Percentiles rank a stretch among this genome's conserved stretches.
phyloP scores from a whole-genome alignment of 2,113 vertebrate genomes.

The Ceratotherium simum region DNA sequence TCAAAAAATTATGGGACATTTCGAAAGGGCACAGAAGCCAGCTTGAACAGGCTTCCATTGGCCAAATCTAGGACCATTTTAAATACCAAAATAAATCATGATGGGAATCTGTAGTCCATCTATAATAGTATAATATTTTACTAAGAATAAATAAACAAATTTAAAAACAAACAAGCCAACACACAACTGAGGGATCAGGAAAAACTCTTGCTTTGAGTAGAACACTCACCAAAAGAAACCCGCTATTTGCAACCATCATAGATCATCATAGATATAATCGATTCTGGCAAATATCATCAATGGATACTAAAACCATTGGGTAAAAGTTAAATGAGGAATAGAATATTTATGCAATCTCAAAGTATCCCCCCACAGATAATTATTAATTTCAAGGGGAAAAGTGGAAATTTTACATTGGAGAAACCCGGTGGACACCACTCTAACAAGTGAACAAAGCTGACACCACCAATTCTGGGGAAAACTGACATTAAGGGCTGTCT shows the following conservation, averaged over 20 bases:
- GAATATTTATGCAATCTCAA: not conserved
- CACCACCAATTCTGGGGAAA: not conserved
- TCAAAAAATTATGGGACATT: not conserved
- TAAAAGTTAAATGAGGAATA: not conserved
- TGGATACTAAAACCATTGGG: not conserved
- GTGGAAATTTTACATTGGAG: not conserved
- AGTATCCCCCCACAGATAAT: not conserved
- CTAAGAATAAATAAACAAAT: not conserved
- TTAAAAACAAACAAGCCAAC: not conserved
- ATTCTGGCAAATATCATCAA: not conserved
- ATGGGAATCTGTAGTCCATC: not conserved
- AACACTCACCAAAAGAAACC: not conserved
- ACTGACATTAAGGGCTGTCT: not conserved
- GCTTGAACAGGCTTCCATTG: not conserved
- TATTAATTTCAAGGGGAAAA: not conserved
- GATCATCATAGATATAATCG: too few relatives aligned
- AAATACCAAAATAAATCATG: not conserved
- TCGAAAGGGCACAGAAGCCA: not conserved
- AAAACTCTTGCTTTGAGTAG: not conserved
- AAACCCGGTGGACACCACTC: not conserved
- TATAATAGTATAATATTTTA: not conserved
- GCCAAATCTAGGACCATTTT: not conserved
- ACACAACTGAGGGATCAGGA: not conserved
- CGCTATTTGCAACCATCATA: not conserved
- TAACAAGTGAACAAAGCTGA: not conserved